These are phyloP conservation scores for Numenius phaeopus DNA, from an alignment of 2,797 vertebrate genomes.

Conservation along the genomic window DNA sequence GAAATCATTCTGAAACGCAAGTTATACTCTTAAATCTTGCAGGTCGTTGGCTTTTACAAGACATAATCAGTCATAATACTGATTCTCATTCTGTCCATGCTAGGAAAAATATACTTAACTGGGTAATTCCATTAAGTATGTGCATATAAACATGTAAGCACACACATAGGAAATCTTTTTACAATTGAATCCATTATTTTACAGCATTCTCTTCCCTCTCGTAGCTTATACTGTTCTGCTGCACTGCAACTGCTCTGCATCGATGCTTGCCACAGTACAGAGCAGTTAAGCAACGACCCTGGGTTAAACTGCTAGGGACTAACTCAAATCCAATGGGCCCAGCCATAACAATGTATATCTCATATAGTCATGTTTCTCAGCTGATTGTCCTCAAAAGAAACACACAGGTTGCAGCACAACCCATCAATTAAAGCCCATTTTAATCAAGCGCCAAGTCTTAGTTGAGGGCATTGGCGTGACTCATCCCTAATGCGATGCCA, in stretches of 20 bases:
- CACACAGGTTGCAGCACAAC: neutral
- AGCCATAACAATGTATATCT: neutral
- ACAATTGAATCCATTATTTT: fast-evolving
- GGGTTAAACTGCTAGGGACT: neutral
- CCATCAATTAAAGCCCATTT: neutral
- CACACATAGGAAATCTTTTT: neutral
- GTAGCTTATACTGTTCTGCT: neutral
- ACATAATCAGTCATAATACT: neutral
- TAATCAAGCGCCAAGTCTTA: neutral
- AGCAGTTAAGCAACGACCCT: neutral
- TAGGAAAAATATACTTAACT: neutral
- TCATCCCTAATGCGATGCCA: fast-evolving
- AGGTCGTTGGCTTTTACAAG: neutral
- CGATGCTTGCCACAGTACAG: neutral
- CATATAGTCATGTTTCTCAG: neutral
- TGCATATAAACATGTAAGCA: neutral
- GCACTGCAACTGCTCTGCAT: neutral
- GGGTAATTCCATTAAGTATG: neutral
- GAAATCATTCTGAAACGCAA: neutral
- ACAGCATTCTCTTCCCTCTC: neutral
- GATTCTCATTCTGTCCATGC: neutral
- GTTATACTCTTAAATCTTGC: neutral
- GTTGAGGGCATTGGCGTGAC: fast-evolving
- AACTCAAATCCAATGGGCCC: neutral
- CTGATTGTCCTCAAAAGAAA: neutral